Base-by-base conservation (phyloP, 23 tunicate species). In the Styela clava region DNA sequence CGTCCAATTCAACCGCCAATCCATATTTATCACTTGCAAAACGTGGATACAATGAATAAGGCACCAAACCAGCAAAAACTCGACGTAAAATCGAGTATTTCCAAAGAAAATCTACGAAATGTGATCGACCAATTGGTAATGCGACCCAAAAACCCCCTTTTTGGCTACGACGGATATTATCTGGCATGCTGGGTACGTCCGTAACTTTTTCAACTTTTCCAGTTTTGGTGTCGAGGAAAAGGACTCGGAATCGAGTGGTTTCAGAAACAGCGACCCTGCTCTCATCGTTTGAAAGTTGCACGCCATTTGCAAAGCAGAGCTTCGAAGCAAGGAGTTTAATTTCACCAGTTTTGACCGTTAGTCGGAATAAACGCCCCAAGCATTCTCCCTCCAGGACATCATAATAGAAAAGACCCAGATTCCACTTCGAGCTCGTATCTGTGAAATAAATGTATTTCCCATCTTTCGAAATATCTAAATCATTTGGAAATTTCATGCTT, bases 301-400 rank as follows among this genome's bases (percentile, higher is more conserved):
- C 81, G 29, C 81, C 81, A 76, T 76, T 76, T 16, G 81, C 30
- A 52, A 76, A 76, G 30, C 81, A 76, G 3, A 76, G 27, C 31
- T 52, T 52, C 33, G 52, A 33, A 12, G 64, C 65, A 5, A 76
- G 12, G 29, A 44, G 27, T 16, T 52, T 76, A 27, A 76, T 52
- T 16, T 52, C 33, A 5, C 67, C 65, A 21, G 65, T 76, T 52
- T 52, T 21, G 16, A 76, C 24, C 0, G 65, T 24, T 22, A 33
- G 37, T 9, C 67, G 65, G 0, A 76, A 76, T 24, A 76, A 44
- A 12, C 81, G 63, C 3, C 81, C 81, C 31, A 24, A 33, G 33
- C 81, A 76, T 12, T 23, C 19, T 31, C 81, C 81, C 22, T 76
- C 81, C 27, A 52, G 24, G 22, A 76, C 31, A 20, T 76, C 81